These are phyloP conservation scores for Thripadectes ignobilis DNA, from an alignment of 2,797 vertebrate species.

Conservation along the genomic window DNA sequence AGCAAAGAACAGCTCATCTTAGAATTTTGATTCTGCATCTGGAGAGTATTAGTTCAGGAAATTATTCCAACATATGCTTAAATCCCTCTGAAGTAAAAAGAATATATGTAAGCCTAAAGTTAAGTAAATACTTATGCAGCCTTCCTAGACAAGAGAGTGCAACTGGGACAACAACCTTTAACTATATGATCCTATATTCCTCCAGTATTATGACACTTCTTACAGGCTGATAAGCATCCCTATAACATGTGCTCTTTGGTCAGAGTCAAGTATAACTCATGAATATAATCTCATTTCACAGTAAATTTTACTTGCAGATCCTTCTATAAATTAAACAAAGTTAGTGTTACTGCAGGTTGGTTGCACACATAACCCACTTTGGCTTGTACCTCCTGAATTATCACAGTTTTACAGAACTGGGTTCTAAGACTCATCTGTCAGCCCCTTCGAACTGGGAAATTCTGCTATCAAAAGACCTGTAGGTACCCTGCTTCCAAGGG, in stretches of 20 bases:
- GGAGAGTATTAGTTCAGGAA: not conserved
- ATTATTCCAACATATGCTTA: not conserved
- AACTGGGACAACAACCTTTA: not conserved
- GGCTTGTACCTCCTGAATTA: not conserved
- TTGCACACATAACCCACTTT: not conserved
- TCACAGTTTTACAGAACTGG: not conserved
- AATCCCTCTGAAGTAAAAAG: not conserved
- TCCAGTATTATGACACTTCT: not conserved
- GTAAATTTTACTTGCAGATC: not conserved
- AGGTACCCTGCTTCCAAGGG: not conserved
- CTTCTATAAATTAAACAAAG: not conserved
- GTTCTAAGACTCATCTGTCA: not conserved
- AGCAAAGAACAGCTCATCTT: not conserved
- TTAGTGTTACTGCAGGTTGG: not conserved
- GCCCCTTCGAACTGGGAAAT: not conserved
- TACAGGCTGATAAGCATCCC: not conserved
- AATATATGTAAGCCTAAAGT: not conserved
- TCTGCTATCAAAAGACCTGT: not conserved
- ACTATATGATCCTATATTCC: not conserved
- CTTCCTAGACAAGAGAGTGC: not conserved
- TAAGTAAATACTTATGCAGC: not conserved
- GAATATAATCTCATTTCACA: not conserved
- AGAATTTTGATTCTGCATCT: not conserved
- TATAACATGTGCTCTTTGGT: not conserved
- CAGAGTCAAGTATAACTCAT: not conserved